phyloP scores from a whole-genome alignment of 2,888 invertebrate genomes.

The Drosophila nr. perissopoda region DNA sequence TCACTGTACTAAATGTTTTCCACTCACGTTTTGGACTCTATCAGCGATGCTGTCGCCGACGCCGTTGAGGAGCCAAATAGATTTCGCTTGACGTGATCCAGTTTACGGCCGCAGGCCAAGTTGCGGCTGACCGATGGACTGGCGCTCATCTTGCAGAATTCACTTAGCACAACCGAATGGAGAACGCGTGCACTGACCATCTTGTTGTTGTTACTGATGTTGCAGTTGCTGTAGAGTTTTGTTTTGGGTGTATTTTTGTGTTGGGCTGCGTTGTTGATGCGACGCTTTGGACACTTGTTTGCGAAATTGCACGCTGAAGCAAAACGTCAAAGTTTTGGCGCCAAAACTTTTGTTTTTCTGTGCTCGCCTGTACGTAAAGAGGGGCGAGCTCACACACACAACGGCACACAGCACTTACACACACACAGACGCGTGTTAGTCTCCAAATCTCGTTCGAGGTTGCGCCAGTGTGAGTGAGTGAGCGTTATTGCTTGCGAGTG shows the following conservation, averaged over 20 bases:
- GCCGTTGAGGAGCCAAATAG: constrained; percentile 80
- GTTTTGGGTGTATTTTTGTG: constrained; percentile 33
- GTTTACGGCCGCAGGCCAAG: constrained; percentile 75
- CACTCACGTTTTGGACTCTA: constrained; percentile 82
- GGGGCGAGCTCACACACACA: constrained; percentile 41
- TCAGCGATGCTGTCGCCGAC: constrained; percentile 44
- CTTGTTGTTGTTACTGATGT: constrained; percentile 26
- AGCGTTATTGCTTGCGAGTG: constrained; percentile 36
- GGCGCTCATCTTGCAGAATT: constrained; percentile 81
- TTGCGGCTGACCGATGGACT: constrained; percentile 73
- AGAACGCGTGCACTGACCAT: constrained; percentile 82
- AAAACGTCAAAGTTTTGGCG: constrained; percentile 82
- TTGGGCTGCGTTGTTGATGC: constrained; percentile 34
- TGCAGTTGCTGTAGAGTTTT: constrained; percentile 24
- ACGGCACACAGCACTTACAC: constrained; percentile 11
- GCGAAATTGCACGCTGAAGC: constrained; percentile 54
- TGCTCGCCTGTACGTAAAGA: constrained; percentile 62
- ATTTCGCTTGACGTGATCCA: constrained; percentile 83
- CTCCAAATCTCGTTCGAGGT: constrained; percentile 54
- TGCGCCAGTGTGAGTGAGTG: constrained; percentile 28
- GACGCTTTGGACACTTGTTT: constrained; percentile 66
- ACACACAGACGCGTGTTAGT: constrained; percentile 35
- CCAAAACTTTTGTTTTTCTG: constrained; percentile 77
- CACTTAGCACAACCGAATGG: constrained; percentile 79
- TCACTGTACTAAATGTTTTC: constrained; percentile 3